phyloP scores from a whole-genome alignment of 2,888 invertebrate species.

The Eudasyphora cyanicolor region DNA sequence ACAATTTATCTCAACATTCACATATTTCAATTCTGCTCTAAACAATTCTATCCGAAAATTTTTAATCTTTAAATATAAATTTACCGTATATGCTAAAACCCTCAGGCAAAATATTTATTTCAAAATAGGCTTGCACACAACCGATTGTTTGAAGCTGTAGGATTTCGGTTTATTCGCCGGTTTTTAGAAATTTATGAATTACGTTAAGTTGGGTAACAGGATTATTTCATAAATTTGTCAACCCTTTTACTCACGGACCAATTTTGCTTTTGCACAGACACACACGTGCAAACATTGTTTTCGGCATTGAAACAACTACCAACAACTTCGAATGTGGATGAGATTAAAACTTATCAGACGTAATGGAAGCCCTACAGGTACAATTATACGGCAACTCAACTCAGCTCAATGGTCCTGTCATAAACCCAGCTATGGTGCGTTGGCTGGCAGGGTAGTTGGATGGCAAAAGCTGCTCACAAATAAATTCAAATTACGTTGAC shows the following conservation, averaged over 20 bases:
- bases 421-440: too few species aligned
- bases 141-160: background rate
- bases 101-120: too few species aligned
- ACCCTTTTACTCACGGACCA: constrained; percentile 32
- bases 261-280: background rate
- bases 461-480: constrained; percentile 5
- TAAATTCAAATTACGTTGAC: constrained; percentile 17
- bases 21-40: too few species aligned
- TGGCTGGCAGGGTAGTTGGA: background rate
- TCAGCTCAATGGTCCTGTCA: constrained; percentile 39
- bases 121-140: background rate
- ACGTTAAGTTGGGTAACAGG: constrained; percentile 41
- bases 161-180: background rate
- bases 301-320: constrained; percentile 3
- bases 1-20: too few species aligned
- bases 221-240: constrained; percentile 66
- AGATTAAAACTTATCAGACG: constrained; percentile 70
- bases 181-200: constrained; percentile 36
- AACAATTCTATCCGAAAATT: too few species aligned
- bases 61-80: too few species aligned
- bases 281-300: background rate
- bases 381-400: constrained; percentile 58
- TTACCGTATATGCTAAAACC: too few species aligned
- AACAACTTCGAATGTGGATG: constrained; percentile 34
- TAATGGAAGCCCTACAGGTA: constrained; percentile 64